Conservation (phyloP, 1,140 invertebrate genomes). For the Formica selysi region DNA sequence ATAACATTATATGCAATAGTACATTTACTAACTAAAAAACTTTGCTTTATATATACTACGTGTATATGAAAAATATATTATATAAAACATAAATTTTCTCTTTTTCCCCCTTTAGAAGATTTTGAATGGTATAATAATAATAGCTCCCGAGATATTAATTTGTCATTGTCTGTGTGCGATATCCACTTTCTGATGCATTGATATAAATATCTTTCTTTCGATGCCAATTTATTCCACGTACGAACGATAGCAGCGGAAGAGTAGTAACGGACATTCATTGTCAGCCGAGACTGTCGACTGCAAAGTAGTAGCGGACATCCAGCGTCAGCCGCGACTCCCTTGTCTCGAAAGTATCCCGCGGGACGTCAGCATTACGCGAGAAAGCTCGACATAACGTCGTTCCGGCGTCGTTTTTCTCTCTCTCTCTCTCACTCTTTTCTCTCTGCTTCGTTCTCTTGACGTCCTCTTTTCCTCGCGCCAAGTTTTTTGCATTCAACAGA, state of each 20-base stretch:
- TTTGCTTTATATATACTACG: not conserved
- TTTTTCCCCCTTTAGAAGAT: not conserved
- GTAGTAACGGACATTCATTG: not conserved
- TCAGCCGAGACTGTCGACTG: not conserved
- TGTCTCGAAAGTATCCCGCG: conserved; percentile 36
- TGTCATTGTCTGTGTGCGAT: not conserved
- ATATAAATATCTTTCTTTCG: not conserved
- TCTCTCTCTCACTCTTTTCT: not conserved
- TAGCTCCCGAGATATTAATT: too few species aligned
- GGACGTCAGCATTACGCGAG: conserved; percentile 44
- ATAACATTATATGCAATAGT: too few species aligned
- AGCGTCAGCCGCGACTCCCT: conserved; percentile 1
- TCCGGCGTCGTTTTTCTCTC: conserved; percentile 5
- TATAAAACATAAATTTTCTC: not conserved
- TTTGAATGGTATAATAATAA: not conserved
- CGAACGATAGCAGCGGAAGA: not conserved
- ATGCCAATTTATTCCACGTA: not conserved
- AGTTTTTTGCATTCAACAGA: conserved; percentile 53
- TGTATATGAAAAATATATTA: not conserved
- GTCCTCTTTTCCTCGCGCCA: conserved; percentile 6
- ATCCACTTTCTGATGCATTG: not conserved
- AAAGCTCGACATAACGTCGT: conserved; percentile 51
- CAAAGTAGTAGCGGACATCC: conserved; percentile 27
- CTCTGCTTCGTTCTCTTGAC: not conserved
- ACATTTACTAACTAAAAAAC: not conserved